Evolutionary conservation across 2,888 invertebrate species (phyloP).

Genomic region (Ophioninae sp.): DNA sequence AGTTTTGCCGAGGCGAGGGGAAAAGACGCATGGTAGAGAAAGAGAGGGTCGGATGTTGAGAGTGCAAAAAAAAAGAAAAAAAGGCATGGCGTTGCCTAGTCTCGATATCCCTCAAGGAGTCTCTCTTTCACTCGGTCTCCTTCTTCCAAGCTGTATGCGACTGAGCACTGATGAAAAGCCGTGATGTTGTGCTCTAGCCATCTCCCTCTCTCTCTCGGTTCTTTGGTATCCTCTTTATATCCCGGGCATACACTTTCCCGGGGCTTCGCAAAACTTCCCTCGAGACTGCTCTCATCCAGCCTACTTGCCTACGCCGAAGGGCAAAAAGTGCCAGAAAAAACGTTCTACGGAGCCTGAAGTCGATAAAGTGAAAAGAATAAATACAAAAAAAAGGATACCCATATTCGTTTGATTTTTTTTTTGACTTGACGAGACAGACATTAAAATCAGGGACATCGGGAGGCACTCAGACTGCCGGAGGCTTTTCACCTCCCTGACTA

Average conservation of each 20-base stretch:
- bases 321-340: slow-evolving; percentile 23
- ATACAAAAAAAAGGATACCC: background rate
- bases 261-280: slow-evolving; percentile 57
- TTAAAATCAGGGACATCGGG: slow-evolving; percentile 46
- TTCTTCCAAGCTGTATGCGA: slow-evolving; percentile 34
- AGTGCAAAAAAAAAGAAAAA: slow-evolving; percentile 59
- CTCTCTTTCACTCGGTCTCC: slow-evolving; percentile 49
- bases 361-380: slow-evolving; percentile 22
- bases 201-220: slow-evolving; percentile 9
- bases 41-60: slow-evolving; percentile 21
- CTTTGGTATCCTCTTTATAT: slow-evolving; percentile 38
- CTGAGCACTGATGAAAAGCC: slow-evolving; percentile 59
- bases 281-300: slow-evolving; percentile 46
- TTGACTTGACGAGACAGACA: slow-evolving; percentile 32
- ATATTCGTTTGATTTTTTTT: background rate
- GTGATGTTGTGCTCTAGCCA: slow-evolving; percentile 46
- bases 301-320: slow-evolving; percentile 2
- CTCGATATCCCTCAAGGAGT: slow-evolving; percentile 56
- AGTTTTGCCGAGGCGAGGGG: slow-evolving; percentile 36
- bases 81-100: slow-evolving; percentile 58
- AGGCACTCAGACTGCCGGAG: slow-evolving; percentile 24
- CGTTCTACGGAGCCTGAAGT: slow-evolving; percentile 20
- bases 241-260: slow-evolving; percentile 46
- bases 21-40: slow-evolving; percentile 23
- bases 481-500: slow-evolving; percentile 18